Percentiles rank a stretch among this genome's conserved stretches.
Evolutionary conservation across 2,113 vertebrate species (phyloP).

Genomic region (Aleadryas rufinucha): DNA sequence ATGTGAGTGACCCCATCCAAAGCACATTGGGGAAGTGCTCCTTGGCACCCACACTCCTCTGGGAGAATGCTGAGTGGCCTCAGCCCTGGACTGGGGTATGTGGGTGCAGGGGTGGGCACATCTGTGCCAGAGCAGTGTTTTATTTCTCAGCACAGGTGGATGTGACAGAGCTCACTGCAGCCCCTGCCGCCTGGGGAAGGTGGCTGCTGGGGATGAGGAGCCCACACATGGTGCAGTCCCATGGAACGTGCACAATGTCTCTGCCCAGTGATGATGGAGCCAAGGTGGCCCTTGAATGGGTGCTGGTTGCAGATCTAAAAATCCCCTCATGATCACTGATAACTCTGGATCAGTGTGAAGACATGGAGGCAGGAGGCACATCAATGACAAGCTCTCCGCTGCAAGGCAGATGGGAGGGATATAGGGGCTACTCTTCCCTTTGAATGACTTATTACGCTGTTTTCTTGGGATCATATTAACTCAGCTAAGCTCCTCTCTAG

Average conservation of each 20-base stretch:
- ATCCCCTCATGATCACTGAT: rapidly evolving
- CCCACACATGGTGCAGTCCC: rapidly evolving
- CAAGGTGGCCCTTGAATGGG: not conserved
- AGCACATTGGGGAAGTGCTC: not conserved
- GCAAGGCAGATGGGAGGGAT: rapidly evolving
- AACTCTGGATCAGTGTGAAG: not conserved
- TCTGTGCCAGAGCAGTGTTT: not conserved
- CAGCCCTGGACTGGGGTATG: not conserved
- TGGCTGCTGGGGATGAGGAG: rapidly evolving
- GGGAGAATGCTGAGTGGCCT: not conserved
- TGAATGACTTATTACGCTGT: not conserved
- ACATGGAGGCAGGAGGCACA: not conserved
- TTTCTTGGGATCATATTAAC: not conserved
- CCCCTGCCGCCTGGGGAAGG: rapidly evolving
- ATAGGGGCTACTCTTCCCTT: not conserved
- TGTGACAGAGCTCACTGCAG: not conserved
- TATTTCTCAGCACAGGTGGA: not conserved
- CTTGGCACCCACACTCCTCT: rapidly evolving
- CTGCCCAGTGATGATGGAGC: not conserved
- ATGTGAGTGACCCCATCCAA: not conserved
- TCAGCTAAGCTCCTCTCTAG: not conserved
- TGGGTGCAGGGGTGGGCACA: not conserved
- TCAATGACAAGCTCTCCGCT: not conserved
- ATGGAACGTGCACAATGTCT: rapidly evolving
- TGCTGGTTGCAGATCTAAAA: not conserved